phyloP scores from a whole-genome alignment of 2,797 vertebrate genomes.

The Propithecus deckenii region DNA sequence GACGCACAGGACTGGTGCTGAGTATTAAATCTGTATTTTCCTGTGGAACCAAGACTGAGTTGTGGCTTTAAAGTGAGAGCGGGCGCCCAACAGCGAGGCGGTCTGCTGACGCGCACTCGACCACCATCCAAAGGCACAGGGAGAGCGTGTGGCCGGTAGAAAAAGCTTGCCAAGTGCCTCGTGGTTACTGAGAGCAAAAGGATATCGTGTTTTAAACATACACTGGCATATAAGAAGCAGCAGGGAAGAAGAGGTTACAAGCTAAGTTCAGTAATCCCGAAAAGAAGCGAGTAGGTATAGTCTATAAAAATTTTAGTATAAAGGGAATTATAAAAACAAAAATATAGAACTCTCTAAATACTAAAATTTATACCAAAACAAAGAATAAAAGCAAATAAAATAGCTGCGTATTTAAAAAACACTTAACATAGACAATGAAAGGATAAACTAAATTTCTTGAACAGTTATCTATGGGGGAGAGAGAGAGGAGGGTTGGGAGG shows the following conservation, averaged over 20 bases:
- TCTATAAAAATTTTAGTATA: not conserved
- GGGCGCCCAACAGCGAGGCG: not conserved
- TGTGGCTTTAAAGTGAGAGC: not conserved
- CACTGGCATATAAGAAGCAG: not conserved
- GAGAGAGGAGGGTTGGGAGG: not conserved
- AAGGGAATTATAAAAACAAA: not conserved
- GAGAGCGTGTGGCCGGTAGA: not conserved
- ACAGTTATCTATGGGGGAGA: not conserved
- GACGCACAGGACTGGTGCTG: not conserved
- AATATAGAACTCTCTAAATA: not conserved
- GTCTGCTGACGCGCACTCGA: too few relatives aligned
- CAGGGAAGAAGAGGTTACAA: not conserved
- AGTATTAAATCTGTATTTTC: not conserved
- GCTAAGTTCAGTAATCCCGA: not conserved
- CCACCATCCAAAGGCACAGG: too few relatives aligned
- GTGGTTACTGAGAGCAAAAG: not conserved
- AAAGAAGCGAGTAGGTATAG: not conserved
- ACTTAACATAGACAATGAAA: not conserved
- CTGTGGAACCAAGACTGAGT: not conserved
- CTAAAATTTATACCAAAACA: not conserved
- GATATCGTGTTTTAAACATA: not conserved
- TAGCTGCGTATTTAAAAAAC: not conserved
- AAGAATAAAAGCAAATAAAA: not conserved
- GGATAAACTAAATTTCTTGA: not conserved
- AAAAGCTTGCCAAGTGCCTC: not conserved